phyloP scores from a whole-genome alignment of 2,797 vertebrate genomes.

The Etheostoma nigrum region DNA sequence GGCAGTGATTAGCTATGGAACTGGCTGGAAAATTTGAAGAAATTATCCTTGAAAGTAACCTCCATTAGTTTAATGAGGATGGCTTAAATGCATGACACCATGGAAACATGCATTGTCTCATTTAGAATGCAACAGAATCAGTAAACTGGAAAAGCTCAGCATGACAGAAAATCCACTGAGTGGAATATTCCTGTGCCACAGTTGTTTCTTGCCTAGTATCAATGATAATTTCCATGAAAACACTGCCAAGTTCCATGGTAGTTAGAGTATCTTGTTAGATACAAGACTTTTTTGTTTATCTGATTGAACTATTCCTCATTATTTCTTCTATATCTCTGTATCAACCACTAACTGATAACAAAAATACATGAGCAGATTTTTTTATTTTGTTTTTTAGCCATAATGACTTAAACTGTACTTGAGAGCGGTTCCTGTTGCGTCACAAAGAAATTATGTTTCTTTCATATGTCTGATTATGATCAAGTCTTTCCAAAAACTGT shows the following conservation, averaged over 20 bases:
- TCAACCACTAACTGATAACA: constrained; percentile 17
- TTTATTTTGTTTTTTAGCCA: constrained; percentile 12
- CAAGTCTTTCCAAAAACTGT: constrained; percentile 31
- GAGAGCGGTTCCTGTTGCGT: constrained; percentile 22
- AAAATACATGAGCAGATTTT: constrained; percentile 25
- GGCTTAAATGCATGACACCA: constrained; percentile 30
- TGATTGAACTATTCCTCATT: constrained; percentile 30
- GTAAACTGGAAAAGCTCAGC: constrained; percentile 40
- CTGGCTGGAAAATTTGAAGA: constrained; percentile 15
- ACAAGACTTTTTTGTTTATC: constrained; percentile 31
- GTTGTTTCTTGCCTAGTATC: constrained; percentile 6
- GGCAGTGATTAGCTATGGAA: constrained; percentile 23
- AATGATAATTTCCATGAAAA: constrained; percentile 34
- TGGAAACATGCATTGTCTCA: constrained; percentile 36
- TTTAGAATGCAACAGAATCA: constrained; percentile 18
- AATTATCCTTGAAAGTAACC: constrained; percentile 13
- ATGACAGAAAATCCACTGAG: constrained; percentile 9
- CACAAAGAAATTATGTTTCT: constrained; percentile 13
- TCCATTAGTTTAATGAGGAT: constrained; percentile 45
- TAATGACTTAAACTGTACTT: constrained; percentile 28
- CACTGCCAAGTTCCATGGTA: constrained; percentile 9
- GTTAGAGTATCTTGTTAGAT: constrained; percentile 19
- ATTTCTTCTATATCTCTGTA: neutral
- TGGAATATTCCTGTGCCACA: constrained; percentile 37
- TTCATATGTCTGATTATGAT: constrained; percentile 24